Evolutionary conservation across 2,797 vertebrate genomes (phyloP).

Genomic region (Cuculus canorus): DNA sequence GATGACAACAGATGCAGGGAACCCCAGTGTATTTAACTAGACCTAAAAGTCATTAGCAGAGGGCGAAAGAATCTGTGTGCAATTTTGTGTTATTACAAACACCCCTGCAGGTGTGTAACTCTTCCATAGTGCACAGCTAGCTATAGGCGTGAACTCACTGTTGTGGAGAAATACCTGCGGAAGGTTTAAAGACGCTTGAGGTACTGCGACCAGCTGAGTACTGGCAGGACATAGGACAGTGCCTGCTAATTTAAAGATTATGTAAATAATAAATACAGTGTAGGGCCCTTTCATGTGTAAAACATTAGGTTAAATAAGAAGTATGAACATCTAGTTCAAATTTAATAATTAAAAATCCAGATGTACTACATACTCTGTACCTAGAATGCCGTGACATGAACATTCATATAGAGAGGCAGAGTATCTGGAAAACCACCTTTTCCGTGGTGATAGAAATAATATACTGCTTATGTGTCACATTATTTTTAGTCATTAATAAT

Average conservation of each 20-base stretch:
- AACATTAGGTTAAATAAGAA: background rate
- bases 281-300: background rate
- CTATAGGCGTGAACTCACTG: background rate
- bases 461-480: background rate
- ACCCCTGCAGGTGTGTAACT: background rate
- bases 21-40: background rate
- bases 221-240: background rate
- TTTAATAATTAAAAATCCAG: background rate
- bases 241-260: background rate
- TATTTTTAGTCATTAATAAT: constrained; percentile 35
- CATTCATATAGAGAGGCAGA: background rate
- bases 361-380: background rate
- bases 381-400: background rate
- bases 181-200: constrained; percentile 8
- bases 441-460: background rate
- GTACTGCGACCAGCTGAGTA: background rate
- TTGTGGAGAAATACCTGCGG: background rate
- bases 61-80: background rate
- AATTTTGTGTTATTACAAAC: background rate
- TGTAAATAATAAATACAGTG: background rate
- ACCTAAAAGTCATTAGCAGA: background rate
- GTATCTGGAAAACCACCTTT: constrained; percentile 14
- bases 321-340: background rate
- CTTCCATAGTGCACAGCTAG: background rate
- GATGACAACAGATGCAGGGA: background rate